Conservation (phyloP, 1,140 invertebrate species). For the Bombus sibiricus region DNA sequence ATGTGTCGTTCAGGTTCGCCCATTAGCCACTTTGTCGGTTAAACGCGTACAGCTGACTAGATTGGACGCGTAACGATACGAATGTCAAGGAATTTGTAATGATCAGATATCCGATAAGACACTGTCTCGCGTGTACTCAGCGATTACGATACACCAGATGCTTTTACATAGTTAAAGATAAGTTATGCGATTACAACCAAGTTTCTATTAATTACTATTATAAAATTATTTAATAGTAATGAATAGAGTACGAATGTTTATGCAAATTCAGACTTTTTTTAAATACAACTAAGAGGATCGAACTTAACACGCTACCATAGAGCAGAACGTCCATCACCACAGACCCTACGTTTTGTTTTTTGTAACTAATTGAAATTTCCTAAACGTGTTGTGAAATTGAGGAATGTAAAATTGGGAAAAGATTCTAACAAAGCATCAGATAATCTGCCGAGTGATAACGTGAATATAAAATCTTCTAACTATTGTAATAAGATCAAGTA, state of each 20-base stretch:
- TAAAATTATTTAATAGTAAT: background rate
- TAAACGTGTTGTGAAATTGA: background rate
- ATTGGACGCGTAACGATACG: conserved; percentile 14
- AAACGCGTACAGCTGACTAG: conserved; percentile 14
- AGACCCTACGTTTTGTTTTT: background rate
- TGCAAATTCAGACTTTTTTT: background rate
- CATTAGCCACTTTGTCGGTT: conserved; percentile 18
- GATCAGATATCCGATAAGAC: conserved; percentile 34
- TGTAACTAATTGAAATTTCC: background rate
- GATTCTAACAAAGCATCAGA: background rate
- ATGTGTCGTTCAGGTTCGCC: conserved; percentile 9
- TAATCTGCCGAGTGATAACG: no score
- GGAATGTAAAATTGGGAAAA: background rate
- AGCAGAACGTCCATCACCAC: no score
- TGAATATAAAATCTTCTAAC: no score
- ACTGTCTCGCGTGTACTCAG: conserved; percentile 25
- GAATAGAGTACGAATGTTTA: background rate
- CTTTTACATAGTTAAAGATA: conserved; percentile 36
- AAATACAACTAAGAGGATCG: background rate
- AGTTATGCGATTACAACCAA: conserved; percentile 19
- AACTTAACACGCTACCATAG: background rate
- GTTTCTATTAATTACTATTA: conserved; percentile 13
- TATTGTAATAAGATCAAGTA: no score
- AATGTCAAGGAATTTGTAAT: conserved; percentile 52
- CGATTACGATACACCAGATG: conserved; percentile 38